Conservation (phyloP, 2,113 vertebrate genomes). For the Ceyx cyanopectus region DNA sequence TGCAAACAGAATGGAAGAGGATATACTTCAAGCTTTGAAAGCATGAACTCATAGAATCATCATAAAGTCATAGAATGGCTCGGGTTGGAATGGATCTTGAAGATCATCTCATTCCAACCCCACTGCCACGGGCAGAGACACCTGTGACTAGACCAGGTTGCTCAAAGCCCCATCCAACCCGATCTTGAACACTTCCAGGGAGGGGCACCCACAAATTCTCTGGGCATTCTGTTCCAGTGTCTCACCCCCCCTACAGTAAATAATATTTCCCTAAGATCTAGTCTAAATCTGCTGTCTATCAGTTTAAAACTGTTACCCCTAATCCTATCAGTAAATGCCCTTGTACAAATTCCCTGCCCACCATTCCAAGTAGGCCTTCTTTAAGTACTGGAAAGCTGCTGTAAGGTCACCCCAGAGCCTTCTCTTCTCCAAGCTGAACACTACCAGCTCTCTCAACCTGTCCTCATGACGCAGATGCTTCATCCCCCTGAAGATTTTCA, state of each 20-base stretch:
- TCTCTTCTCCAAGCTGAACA: too few species aligned
- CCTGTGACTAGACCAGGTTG: background rate
- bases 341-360: too few species aligned
- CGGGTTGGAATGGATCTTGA: background rate
- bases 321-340: too few species aligned
- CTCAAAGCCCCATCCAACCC: background rate
- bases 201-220: background rate
- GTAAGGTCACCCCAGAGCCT: too few species aligned
- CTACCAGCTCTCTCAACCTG: too few species aligned
- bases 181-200: background rate
- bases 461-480: too few species aligned
- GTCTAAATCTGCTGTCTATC: background rate
- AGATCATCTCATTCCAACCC: background rate
- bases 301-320: background rate
- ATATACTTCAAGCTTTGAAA: background rate
- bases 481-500: too few species aligned
- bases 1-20: constrained; percentile 42
- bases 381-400: too few species aligned
- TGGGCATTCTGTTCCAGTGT: background rate
- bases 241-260: background rate
- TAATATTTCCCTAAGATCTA: background rate
- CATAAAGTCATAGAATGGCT: background rate
- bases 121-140: background rate
- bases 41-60: background rate
- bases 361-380: too few species aligned